These are phyloP conservation scores for Drusus annulatus DNA, from an alignment of 1,140 invertebrate species.

Conservation along the genomic window DNA sequence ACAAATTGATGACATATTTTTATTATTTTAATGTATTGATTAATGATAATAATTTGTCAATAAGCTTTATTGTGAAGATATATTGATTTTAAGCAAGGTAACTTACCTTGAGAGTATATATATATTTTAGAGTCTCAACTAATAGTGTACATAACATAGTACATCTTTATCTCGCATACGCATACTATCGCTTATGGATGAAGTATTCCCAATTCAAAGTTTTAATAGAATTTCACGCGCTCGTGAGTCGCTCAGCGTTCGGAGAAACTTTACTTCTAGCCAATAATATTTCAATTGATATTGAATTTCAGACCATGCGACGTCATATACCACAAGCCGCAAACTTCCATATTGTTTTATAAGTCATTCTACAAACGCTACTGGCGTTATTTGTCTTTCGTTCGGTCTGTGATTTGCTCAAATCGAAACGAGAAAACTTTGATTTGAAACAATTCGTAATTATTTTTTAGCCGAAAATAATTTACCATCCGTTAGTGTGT, in stretches of 20 bases:
- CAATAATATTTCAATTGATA: constrained; percentile 42
- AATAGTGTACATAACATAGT: no score
- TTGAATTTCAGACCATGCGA: constrained; percentile 14
- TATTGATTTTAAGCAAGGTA: no score
- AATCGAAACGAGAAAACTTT: neutral
- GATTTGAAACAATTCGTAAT: neutral
- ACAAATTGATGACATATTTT: no score
- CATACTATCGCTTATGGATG: no score
- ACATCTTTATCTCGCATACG: no score
- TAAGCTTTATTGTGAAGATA: no score
- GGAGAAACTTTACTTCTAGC: constrained; percentile 12
- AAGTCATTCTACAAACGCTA: neutral
- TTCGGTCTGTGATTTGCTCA: neutral
- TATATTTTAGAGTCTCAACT: no score
- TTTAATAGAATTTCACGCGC: constrained; percentile 44
- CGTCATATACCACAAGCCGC: neutral
- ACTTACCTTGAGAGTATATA: no score
- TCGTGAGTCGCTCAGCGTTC: neutral
- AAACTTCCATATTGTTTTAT: constrained; percentile 4
- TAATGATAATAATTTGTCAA: no score
- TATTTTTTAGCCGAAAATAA: neutral
- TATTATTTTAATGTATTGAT: no score
- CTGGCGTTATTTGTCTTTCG: neutral
- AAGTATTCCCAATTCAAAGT: neutral
- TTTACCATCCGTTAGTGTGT: no score